A percentile compares a stretch with the other conserved stretches of the same genome.
Conservation (phyloP, 1,140 invertebrate species). For the Philopotamus ludificatus region DNA sequence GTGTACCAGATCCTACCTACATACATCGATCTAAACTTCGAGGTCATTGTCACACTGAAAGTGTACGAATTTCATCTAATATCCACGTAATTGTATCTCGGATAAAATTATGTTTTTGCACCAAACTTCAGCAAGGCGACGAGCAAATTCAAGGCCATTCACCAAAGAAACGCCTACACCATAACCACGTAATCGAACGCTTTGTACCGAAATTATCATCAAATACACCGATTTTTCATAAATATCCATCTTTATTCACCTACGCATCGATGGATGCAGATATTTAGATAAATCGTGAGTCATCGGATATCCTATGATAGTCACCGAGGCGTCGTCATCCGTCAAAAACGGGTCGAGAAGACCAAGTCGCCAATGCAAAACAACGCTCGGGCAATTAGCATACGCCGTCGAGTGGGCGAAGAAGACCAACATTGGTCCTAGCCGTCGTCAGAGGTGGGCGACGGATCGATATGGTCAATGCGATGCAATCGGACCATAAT, state of each 20-base stretch:
- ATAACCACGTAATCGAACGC: too few species aligned
- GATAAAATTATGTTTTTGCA: too few species aligned
- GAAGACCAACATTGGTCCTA: neutral
- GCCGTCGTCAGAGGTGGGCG: too few species aligned
- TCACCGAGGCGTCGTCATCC: neutral
- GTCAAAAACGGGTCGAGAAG: neutral
- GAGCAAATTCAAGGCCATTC: neutral
- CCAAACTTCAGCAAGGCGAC: too few species aligned
- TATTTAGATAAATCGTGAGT: neutral
- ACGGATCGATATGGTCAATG: too few species aligned
- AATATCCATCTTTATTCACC: neutral
- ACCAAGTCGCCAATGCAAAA: neutral
- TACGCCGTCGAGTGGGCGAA: neutral
- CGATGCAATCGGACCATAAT: too few species aligned
- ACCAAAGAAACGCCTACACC: neutral
- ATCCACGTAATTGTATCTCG: too few species aligned
- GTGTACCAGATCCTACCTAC: conserved; percentile 6
- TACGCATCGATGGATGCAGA: neutral
- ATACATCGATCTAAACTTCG: conserved; percentile 6
- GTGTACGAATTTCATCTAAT: neutral
- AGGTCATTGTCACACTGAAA: neutral
- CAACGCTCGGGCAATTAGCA: neutral
- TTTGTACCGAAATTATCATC: too few species aligned
- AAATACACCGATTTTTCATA: too few species aligned
- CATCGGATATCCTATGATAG: neutral